Conservation (phyloP, 2,113 vertebrate species). For the Gymnogyps californianus region DNA sequence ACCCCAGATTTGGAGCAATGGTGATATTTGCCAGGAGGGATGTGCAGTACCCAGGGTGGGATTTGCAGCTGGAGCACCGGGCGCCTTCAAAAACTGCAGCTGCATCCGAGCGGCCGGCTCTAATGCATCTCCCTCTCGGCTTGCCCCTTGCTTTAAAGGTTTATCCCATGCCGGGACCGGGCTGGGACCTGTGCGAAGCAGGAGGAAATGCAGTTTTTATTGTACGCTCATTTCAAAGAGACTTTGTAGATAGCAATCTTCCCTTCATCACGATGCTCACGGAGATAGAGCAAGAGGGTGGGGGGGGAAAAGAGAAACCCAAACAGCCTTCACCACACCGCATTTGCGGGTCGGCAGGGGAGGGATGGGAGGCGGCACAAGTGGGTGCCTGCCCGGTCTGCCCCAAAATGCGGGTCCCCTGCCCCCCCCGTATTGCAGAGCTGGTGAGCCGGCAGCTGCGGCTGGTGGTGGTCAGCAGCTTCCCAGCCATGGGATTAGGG, state of each 20-base stretch:
- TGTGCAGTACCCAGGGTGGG: fast-evolving
- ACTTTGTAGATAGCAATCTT: neutral
- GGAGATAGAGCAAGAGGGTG: neutral
- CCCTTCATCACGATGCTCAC: fast-evolving
- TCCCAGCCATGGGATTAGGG: neutral
- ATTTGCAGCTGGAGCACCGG: neutral
- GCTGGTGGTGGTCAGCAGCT: neutral
- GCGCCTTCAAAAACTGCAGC: neutral
- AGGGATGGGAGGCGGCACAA: neutral
- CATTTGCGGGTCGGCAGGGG: neutral
- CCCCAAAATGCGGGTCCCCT: neutral
- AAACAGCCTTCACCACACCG: neutral
- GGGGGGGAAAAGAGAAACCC: fast-evolving
- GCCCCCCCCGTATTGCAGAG: fast-evolving
- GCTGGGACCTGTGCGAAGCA: neutral
- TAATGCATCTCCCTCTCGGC: fast-evolving
- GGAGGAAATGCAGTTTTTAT: neutral
- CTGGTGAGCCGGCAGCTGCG: neutral
- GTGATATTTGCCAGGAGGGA: neutral
- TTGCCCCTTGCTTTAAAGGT: neutral
- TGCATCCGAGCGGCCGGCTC: fast-evolving
- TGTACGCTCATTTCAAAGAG: neutral
- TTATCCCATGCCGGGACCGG: neutral
- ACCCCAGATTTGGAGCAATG: fast-evolving
- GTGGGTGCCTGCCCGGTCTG: neutral